Evolutionary conservation across 2,888 invertebrate genomes (phyloP), one percentile per base, ranked within the genome.

Genomic region (Germaria angustata): DNA sequence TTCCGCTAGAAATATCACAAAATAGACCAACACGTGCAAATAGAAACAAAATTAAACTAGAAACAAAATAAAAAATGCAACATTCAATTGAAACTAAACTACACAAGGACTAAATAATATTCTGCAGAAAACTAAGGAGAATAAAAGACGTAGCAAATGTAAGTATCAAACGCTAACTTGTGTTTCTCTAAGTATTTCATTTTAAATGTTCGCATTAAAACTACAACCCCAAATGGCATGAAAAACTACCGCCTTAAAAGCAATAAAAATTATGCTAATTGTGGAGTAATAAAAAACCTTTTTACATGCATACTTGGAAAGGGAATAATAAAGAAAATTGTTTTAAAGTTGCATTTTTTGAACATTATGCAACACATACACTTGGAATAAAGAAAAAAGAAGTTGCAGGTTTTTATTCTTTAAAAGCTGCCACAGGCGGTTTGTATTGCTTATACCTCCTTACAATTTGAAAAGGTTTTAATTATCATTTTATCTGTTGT

Each of bases 1-100:
- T 71, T 78, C 71, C 78, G 53, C 28, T 36, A 34, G 22, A 77
- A 77, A 61, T 69, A 53, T 44, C 34, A 63, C 44, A 69, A 66
- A 36, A 44, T 20, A 44, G 0, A 69, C 34, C 32, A 53, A 49
- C 46, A 53, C 32, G 41, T 44, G 11, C 17, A 78, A 39, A 63
- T 9, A 46, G 13, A 36, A 17, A 61, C 9, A n/a, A 11, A 75
- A 46, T 32, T 44, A 41, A 11, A 46, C 8, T 2, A 4, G 13
- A 49, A 51, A 28, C 39, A 32, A 9, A 39, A 20, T 20, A 7
- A 28, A 15, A 0, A n/a, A 15, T 24, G 34, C 3, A 51, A n/a
- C 22, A 17, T 13, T n/a, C 22, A 49, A 39, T 1, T 17, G 5
- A 0, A 36, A 36, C 22, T 9, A 28, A 11, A 55, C 11, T 2